phyloP scores from a whole-genome alignment of 2,113 vertebrate species.

The Sceloporus tristichus region DNA sequence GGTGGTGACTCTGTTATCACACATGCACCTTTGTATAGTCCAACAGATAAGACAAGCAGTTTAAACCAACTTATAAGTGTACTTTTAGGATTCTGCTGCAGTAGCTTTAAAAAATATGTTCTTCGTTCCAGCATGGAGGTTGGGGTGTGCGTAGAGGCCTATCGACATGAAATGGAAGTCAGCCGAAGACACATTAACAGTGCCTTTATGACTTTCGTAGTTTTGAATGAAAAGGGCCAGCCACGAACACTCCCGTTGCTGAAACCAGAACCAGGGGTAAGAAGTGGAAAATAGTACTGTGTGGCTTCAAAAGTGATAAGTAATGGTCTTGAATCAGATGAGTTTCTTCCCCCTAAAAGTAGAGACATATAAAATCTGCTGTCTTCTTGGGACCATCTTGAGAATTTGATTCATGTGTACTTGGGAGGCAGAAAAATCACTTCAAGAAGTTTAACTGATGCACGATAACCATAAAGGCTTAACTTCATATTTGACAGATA shows the following conservation, averaged over 20 bases:
- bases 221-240: constrained; percentile 84
- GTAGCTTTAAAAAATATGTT: constrained; percentile 1
- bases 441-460: not conserved
- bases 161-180: constrained; percentile 83
- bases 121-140: constrained; percentile 90
- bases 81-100: not conserved
- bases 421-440: not conserved
- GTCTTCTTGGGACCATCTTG: not conserved
- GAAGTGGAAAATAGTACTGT: not conserved
- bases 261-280: constrained; percentile 89
- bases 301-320: not conserved
- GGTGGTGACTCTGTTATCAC: too few species aligned
- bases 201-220: constrained; percentile 96
- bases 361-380: constrained; percentile 5
- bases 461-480: not conserved
- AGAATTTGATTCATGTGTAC: not conserved
- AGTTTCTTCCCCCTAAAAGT: too few species aligned
- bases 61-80: not conserved
- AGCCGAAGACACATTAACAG: constrained; percentile 92
- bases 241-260: constrained; percentile 84
- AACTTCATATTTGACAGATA: not conserved
- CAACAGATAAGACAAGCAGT: too few species aligned
- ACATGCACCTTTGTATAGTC: too few species aligned
- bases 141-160: constrained; percentile 94
- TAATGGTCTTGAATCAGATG: rapidly evolving